Percentiles rank a stretch among this genome's conserved stretches.
These are phyloP conservation scores for Megaustenia siamemsis DNA, from an alignment of 2,888 invertebrate species.

Conservation along the genomic window DNA sequence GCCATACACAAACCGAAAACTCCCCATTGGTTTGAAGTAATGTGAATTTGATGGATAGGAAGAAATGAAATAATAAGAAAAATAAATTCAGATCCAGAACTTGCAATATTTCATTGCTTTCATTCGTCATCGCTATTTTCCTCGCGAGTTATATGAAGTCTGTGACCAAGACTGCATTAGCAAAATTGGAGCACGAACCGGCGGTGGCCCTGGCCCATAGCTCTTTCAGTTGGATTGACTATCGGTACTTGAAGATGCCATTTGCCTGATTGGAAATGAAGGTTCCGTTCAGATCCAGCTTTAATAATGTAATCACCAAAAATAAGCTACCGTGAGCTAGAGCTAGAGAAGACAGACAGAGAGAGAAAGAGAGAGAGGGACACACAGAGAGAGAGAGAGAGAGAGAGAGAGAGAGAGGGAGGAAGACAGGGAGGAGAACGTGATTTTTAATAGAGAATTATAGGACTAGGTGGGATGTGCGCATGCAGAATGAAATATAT, in stretches of 20 bases:
- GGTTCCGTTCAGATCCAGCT: slow-evolving; percentile 22
- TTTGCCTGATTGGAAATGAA: slow-evolving; percentile 49
- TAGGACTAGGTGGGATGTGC: too few relatives aligned
- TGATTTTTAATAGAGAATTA: too few relatives aligned
- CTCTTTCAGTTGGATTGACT: slow-evolving; percentile 51
- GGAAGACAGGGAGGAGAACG: slow-evolving; percentile 25
- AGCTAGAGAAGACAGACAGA: background rate
- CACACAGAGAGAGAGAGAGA: slow-evolving; percentile 47
- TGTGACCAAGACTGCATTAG: slow-evolving; percentile 45
- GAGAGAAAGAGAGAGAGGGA: slow-evolving; percentile 36
- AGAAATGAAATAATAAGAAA: too few relatives aligned
- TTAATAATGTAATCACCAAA: slow-evolving; percentile 44
- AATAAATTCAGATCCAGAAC: background rate
- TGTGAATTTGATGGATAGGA: too few relatives aligned
- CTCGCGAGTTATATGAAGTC: slow-evolving; percentile 11
- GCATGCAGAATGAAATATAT: too few relatives aligned
- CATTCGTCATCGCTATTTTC: slow-evolving; percentile 35
- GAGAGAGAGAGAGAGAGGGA: slow-evolving; percentile 25
- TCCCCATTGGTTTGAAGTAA: too few relatives aligned
- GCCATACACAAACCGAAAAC: too few relatives aligned
- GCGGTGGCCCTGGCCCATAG: slow-evolving; percentile 25
- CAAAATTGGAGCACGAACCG: slow-evolving; percentile 44
- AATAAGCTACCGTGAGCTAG: slow-evolving; percentile 1
- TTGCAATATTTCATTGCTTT: slow-evolving; percentile 29
- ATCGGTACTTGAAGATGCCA: slow-evolving; percentile 44